Evolutionary conservation across 2,888 invertebrate genomes (phyloP).

Genomic region (Agonopterix subpropinquella): DNA sequence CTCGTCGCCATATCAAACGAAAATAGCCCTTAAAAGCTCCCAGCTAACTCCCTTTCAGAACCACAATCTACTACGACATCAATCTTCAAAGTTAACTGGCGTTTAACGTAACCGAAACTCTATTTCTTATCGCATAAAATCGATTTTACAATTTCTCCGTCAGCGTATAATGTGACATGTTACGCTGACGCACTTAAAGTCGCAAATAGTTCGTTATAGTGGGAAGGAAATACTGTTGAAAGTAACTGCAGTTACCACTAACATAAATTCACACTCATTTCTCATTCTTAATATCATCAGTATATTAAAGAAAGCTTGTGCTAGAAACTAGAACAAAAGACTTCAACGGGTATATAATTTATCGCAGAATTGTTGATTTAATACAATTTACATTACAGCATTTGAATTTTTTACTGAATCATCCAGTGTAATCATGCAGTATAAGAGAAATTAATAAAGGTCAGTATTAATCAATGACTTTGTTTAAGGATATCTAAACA

Average conservation of each 20-base stretch:
- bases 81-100: constrained; percentile 27
- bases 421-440: too few relatives aligned
- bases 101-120: constrained; percentile 38
- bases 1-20: constrained; percentile 32
- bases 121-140: constrained; percentile 45
- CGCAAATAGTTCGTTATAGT: constrained; percentile 36
- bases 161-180: constrained; percentile 20
- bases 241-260: constrained; percentile 11
- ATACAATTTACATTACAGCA: too few relatives aligned
- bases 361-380: too few relatives aligned
- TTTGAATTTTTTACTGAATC: too few relatives aligned
- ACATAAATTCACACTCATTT: background rate
- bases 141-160: constrained; percentile 38
- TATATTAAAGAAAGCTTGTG: too few relatives aligned
- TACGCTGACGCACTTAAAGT: constrained; percentile 33
- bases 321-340: too few relatives aligned
- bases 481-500: too few relatives aligned
- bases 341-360: too few relatives aligned
- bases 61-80: constrained; percentile 44
- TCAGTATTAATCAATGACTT: too few relatives aligned
- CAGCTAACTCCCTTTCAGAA: constrained; percentile 39
- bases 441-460: too few relatives aligned
- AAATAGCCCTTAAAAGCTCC: constrained; percentile 40
- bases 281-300: background rate
- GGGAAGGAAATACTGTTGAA: constrained; percentile 49